Conservation (phyloP, 2,888 invertebrate genomes). For the Hemicrepidius hirtus region DNA sequence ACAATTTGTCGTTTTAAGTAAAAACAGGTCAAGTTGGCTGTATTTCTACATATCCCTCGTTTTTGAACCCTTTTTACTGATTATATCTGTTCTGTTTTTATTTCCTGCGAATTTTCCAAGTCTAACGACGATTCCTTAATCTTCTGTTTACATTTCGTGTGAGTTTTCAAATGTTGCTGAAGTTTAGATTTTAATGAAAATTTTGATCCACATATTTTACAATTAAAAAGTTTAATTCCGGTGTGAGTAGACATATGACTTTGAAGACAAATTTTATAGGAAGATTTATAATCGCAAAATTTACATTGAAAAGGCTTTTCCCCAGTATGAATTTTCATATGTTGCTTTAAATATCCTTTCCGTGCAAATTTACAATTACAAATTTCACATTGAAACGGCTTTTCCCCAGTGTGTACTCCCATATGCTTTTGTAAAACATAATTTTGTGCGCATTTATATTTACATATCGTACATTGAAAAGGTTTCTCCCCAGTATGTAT, state of each 20-base stretch:
- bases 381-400: background rate
- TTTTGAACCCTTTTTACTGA: no score
- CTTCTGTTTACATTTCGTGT: no score
- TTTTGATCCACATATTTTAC: no score
- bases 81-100: no score
- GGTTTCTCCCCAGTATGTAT: constrained; percentile 5
- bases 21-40: no score
- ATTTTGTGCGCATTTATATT: background rate
- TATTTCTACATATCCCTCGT: no score
- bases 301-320: background rate
- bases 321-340: constrained; percentile 28
- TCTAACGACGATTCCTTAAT: no score
- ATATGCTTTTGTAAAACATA: background rate
- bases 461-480: background rate
- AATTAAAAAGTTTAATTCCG: background rate
- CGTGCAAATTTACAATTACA: constrained; percentile 3
- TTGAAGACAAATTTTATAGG: background rate
- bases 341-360: background rate
- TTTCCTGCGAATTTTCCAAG: no score
- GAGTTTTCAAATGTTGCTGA: no score
- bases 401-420: background rate
- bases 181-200: no score
- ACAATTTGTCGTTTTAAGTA: no score
- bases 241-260: background rate
- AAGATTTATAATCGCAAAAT: background rate